These are phyloP conservation scores for Botia almorhae DNA, from an alignment of 2,797 vertebrate genomes.

Conservation along the genomic window DNA sequence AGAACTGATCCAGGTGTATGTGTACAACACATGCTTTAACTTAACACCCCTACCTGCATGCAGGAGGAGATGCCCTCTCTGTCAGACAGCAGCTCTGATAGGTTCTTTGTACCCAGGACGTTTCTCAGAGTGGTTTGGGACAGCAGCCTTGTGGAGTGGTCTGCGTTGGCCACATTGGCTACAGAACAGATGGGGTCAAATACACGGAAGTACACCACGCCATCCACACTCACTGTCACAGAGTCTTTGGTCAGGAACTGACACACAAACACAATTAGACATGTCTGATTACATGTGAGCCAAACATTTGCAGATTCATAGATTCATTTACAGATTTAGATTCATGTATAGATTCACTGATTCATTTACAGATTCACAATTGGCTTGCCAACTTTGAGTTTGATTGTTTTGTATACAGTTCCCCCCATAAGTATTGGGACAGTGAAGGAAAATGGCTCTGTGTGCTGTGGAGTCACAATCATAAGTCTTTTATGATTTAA, in stretches of 20 bases:
- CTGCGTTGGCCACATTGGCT: conserved; percentile 73
- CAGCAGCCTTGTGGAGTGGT: conserved; percentile 73
- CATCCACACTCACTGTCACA: conserved; percentile 80
- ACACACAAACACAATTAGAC: conserved; percentile 6
- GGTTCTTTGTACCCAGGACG: conserved; percentile 78
- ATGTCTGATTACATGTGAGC: not conserved
- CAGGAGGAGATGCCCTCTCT: conserved; percentile 75
- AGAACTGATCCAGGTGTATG: not conserved
- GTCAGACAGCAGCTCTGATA: conserved; percentile 79
- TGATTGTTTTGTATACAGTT: too few species aligned
- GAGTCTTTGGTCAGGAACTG: conserved; percentile 82
- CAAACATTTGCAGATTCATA: not conserved
- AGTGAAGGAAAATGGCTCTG: too few species aligned
- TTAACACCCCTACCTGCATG: conserved; percentile 73
- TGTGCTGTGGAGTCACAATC: too few species aligned
- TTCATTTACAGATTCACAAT: not conserved
- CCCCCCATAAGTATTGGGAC: too few species aligned
- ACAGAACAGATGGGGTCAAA: conserved; percentile 78
- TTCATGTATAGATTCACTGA: not conserved
- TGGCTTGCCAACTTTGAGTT: not conserved
- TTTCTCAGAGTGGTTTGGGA: conserved; percentile 83
- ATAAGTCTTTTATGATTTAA: too few species aligned
- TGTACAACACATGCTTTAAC: not conserved
- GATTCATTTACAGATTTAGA: not conserved
- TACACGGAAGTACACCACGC: conserved; percentile 79